These are phyloP conservation scores for Mola mola DNA, from an alignment of 2,113 vertebrate species.

Conservation along the genomic window DNA sequence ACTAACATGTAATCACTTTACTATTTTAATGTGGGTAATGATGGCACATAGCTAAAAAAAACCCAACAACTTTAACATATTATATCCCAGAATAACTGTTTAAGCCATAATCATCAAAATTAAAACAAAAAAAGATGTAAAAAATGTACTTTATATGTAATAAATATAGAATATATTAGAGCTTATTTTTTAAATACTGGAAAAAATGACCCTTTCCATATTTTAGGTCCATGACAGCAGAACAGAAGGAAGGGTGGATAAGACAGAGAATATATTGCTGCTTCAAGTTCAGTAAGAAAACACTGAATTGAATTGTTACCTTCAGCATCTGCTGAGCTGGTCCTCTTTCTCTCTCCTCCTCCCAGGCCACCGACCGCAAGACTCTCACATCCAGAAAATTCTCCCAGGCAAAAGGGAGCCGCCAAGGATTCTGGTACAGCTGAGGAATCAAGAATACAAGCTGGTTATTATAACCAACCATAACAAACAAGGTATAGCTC, in stretches of 20 bases:
- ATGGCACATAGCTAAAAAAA: no score
- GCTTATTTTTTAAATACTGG: no score
- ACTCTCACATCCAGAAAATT: not conserved
- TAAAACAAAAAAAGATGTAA: no score
- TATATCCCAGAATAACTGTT: no score
- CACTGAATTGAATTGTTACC: slow-evolving; percentile 32
- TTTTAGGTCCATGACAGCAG: not conserved
- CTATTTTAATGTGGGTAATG: no score
- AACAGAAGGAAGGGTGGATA: no score
- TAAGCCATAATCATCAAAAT: no score
- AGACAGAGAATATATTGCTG: not conserved
- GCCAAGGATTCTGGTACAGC: slow-evolving; percentile 63
- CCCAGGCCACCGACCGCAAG: slow-evolving; percentile 13
- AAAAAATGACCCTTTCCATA: not conserved
- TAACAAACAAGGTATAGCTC: not conserved
- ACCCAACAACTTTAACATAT: no score
- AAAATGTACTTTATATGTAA: no score
- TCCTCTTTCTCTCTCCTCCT: slow-evolving; percentile 44
- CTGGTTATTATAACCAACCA: not conserved
- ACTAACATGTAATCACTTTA: no score
- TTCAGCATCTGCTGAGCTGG: slow-evolving; percentile 16
- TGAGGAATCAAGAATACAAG: slow-evolving; percentile 4
- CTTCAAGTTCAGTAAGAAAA: not conserved
- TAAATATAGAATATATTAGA: no score
- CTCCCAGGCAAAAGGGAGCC: slow-evolving; percentile 64